These are phyloP conservation scores for Dicycla oo DNA, from an alignment of 2,888 invertebrate genomes.

Conservation along the genomic window DNA sequence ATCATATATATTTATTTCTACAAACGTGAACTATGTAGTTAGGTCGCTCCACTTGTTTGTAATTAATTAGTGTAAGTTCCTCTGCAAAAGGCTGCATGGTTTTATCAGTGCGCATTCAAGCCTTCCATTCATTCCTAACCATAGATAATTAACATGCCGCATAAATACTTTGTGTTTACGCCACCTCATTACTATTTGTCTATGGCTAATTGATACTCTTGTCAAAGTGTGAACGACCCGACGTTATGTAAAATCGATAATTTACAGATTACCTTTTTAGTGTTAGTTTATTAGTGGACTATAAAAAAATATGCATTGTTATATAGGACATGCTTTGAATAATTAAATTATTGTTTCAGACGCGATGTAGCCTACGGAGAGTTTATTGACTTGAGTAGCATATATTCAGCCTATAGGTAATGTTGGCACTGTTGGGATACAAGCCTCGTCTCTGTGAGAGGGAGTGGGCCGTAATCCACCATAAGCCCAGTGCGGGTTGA, in stretches of 20 bases:
- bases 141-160: conserved; percentile 53
- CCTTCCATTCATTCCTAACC: conserved; percentile 39
- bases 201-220: conserved; percentile 54
- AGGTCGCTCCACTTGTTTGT: conserved; percentile 40
- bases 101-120: conserved; percentile 47
- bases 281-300: conserved; percentile 73
- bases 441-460: no score
- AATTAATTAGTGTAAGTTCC: conserved; percentile 55
- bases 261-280: conserved; percentile 75
- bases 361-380: conserved; percentile 52
- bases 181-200: conserved; percentile 57
- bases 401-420: no score
- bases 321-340: conserved; percentile 70
- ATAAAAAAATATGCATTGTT: conserved; percentile 76
- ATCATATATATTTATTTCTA: no score
- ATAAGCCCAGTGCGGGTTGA: no score
- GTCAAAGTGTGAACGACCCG: conserved; percentile 66
- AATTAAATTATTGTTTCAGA: conserved; percentile 61
- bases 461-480: no score
- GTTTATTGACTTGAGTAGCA: conserved; percentile 67
- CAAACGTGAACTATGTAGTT: conserved; percentile 32
- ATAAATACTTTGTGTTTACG: conserved; percentile 41
- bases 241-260: conserved; percentile 60
- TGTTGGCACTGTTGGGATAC: no score
- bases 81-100: conserved; percentile 45